Evolutionary conservation across 2,113 vertebrate species (phyloP), one percentile per base, ranked within the genome.

Genomic region (Psilopsiagon aurifrons): DNA sequence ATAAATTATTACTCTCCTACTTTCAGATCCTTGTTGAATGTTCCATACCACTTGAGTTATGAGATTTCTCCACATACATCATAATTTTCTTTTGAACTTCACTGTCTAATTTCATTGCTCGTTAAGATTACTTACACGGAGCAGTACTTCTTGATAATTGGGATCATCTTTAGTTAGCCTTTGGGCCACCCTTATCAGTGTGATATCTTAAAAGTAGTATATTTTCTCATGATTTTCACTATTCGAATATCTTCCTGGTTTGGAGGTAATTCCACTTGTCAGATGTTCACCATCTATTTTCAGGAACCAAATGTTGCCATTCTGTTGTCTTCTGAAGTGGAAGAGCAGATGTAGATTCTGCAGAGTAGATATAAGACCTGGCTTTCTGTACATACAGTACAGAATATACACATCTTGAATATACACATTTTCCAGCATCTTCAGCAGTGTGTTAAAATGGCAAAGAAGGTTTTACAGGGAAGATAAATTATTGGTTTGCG

Each of bases 1-100:
- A 82, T 84, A 91, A 96, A 92, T 92, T 91, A 95, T 84, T 95
- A 71, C 66, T 92, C n/a, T 60, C 47, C 81, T 73, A 51, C 64
- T 92, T 95, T 93, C 70, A 73, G 63, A 83, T 69, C 74, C 94
- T 22, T 91, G 78, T 69, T 88, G 87, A 85, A 54, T 88, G 44
- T 86, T 94, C 83, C 44, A 76, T 71, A 44, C 39, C 33, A 47
- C 49, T 74, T 55, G 64, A 63, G 43, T 91, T 95, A 95, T 91
- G 92, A 89, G 86, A 79, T 92, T 87, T 94, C 39, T 75, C 70
- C 47, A 73, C 69, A 52, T 64, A 86, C 62, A 83, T 83, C 2
- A 79, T 90, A 7, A 80, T 87, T 88, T 92, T 83, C 82, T 92
- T 96, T 86, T 83, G 82, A 90, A 87, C 49, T 90, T 77, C 63